These are phyloP conservation scores for Mycalesis mineus DNA, from an alignment of 2,888 invertebrate genomes.

Conservation along the genomic window DNA sequence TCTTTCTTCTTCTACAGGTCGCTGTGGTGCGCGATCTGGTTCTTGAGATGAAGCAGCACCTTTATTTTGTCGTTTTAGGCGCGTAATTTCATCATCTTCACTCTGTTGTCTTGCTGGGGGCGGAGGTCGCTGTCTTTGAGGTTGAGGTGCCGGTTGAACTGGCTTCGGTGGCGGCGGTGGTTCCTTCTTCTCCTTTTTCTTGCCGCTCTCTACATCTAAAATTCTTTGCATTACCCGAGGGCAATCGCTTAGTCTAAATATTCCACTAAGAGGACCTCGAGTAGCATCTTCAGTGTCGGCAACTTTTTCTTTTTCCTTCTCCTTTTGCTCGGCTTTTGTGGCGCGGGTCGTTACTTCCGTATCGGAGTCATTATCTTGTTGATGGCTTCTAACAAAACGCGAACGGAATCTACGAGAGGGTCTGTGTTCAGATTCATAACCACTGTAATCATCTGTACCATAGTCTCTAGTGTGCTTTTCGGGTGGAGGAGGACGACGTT, in stretches of 20 bases:
- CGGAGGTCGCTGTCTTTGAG: conserved; percentile 69
- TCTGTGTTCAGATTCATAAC: conserved; percentile 81
- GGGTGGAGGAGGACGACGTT: conserved; percentile 78
- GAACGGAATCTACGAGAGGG: conserved; percentile 85
- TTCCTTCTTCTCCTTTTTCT: conserved; percentile 88
- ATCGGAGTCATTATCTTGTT: conserved; percentile 87
- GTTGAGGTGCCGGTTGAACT: conserved; percentile 73
- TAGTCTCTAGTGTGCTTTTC: conserved; percentile 79
- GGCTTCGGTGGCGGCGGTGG: conserved; percentile 75
- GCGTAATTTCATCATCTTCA: conserved; percentile 93
- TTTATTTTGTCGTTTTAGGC: conserved; percentile 92
- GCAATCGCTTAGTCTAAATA: conserved; percentile 91
- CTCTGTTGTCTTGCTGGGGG: conserved; percentile 88
- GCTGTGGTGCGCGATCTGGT: conserved; percentile 75
- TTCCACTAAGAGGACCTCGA: conserved; percentile 91
- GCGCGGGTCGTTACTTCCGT: conserved; percentile 80
- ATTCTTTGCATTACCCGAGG: conserved; percentile 93
- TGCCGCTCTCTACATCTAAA: conserved; percentile 86
- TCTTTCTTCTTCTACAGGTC: conserved; percentile 78
- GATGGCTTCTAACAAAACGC: conserved; percentile 82
- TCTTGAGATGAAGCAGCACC: conserved; percentile 80
- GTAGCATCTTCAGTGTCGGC: conserved; percentile 94
- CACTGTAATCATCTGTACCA: conserved; percentile 81
- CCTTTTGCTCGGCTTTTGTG: conserved; percentile 82
- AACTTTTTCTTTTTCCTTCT: conserved; percentile 83